Evolutionary conservation across 2,888 invertebrate genomes (phyloP), one percentile per base, ranked within the genome.

Genomic region (Mechanitis mazaeus): DNA sequence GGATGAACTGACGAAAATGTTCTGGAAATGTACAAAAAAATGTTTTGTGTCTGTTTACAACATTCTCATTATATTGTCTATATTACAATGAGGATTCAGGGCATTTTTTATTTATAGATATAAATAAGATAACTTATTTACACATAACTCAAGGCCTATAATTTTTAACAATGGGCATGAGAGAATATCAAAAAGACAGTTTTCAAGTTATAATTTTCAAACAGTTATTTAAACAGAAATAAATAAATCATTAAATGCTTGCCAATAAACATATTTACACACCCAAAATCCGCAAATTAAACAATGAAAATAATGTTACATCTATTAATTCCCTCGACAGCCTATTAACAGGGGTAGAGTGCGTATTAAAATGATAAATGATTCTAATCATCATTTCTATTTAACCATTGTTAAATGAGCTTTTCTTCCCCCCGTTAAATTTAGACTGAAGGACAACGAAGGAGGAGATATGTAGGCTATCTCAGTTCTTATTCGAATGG

Each of bases 361-460:
- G 79, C 85, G 82, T 86, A 87, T 88, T 87, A 87, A 87, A 88
- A 87, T 88, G 87, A 88, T 86, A 87, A 87, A 88, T 87, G 81
- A 78, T 80, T 77, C 80, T 81, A 84, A 87, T 87, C 84, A 87
- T 85, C 81, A 81, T 84, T 83, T 74, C 75, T 77, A 72, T 72
- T 71, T 69, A 67, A 70, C 86, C 77, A 78, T 4, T 64, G 3
- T 69, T 68, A 50, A 7, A 56, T 64, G 76, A 71, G 3, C 79
- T 69, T 47, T 64, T 64, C 63, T 58, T 68, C 59, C 61, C 58
- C 56, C 55, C 53, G 45, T 42, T 31, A 60, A 53, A 46, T 57
- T 50, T 45, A 45, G 53, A 28, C 33, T 45, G 56, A 54, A 60
- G 53, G 38, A 55, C 20, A 47, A 28, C 45, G 28, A n/a, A 62